Evolutionary conservation across 1,140 invertebrate genomes (phyloP).

Genomic region (Ceratosolen solmsi): DNA sequence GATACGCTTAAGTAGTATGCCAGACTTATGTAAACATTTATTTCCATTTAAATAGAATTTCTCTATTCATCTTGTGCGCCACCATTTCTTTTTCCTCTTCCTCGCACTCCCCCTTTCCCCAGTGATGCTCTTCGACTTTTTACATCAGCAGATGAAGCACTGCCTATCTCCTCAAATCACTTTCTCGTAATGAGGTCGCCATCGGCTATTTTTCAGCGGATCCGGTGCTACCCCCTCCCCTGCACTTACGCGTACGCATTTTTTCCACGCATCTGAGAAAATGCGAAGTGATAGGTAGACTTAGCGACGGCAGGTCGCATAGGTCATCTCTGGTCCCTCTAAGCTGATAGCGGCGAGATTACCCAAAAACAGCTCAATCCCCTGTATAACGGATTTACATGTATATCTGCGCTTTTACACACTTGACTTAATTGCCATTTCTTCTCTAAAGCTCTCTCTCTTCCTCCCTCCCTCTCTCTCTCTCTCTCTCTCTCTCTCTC

Average conservation of each 20-base stretch:
- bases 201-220: constrained; percentile 41
- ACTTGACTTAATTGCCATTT: neutral
- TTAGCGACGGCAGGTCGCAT: neutral
- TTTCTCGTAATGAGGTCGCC: constrained; percentile 45
- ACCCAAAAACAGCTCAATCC: constrained; percentile 5
- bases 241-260: neutral
- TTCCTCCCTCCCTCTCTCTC: neutral
- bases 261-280: neutral
- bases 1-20: neutral
- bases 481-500: neutral
- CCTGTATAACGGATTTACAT: neutral
- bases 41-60: constrained; percentile 14
- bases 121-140: constrained; percentile 4
- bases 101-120: too few relatives aligned
- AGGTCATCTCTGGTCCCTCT: constrained; percentile 22
- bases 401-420: neutral
- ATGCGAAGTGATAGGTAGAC: neutral
- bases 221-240: neutral
- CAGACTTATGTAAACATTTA: neutral
- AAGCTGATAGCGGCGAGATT: neutral
- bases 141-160: constrained; percentile 26
- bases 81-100: neutral
- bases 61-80: neutral
- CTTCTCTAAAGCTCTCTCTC: neutral
- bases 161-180: constrained; percentile 36